Conservation (phyloP, 2,888 invertebrate species). For the Sarcophaga variegata region DNA sequence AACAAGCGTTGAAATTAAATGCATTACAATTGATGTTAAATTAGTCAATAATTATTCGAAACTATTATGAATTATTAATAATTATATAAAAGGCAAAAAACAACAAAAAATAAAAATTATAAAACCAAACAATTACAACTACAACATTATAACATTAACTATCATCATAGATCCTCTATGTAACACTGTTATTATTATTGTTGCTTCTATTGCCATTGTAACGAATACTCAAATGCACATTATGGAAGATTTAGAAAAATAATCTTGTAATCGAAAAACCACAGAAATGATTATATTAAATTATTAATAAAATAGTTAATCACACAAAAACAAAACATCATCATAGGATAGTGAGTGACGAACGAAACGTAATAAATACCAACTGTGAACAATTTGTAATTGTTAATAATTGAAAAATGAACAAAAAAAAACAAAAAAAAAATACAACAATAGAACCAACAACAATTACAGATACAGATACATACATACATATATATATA, state of each 20-base stretch:
- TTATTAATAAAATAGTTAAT: conserved; percentile 64
- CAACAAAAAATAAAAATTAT: no score
- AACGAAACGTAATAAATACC: conserved; percentile 47
- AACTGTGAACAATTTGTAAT: conserved; percentile 69
- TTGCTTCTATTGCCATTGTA: conserved; percentile 12
- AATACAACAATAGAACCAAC: neutral
- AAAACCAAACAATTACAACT: conserved; percentile 17
- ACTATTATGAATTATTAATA: conserved; percentile 55
- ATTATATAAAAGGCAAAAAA: conserved; percentile 36
- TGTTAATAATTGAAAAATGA: conserved; percentile 62
- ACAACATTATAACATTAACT: neutral
- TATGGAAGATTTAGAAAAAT: conserved; percentile 3
- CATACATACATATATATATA: neutral
- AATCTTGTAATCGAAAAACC: conserved; percentile 57
- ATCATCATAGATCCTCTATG: neutral
- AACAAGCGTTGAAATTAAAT: conserved; percentile 46
- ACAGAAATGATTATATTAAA: conserved; percentile 61
- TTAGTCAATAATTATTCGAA: conserved; percentile 68
- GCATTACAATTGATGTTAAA: conserved; percentile 62
- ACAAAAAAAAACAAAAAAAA: conserved; percentile 6
- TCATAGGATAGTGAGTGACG: conserved; percentile 30
- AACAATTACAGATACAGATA: neutral
- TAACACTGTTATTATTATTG: neutral
- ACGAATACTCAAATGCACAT: neutral
- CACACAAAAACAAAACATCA: conserved; percentile 58